Evolutionary conservation across 2,113 vertebrate genomes (phyloP).

Genomic region (Oriolus oriolus): DNA sequence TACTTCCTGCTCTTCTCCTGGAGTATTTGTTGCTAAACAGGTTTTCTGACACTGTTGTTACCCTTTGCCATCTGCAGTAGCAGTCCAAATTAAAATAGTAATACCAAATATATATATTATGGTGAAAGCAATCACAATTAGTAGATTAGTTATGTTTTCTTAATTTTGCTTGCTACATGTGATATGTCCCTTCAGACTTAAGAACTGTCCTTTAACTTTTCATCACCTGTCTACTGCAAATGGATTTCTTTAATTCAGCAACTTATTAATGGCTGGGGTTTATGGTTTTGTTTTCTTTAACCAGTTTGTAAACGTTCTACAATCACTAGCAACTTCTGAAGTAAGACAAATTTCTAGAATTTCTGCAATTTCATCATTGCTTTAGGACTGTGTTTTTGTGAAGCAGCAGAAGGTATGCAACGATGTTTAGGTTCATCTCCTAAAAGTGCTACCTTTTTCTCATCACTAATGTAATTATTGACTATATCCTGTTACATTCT

Average conservation of each 20-base stretch:
- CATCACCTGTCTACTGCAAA: background rate
- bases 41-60: background rate
- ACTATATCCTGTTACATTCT: background rate
- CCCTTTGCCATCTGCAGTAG: background rate
- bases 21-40: background rate
- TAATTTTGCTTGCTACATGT: background rate
- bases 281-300: background rate
- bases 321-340: background rate
- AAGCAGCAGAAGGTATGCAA: background rate
- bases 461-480: background rate
- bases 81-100: background rate
- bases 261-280: background rate
- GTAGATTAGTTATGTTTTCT: background rate
- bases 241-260: background rate
- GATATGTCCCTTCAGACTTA: background rate
- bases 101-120: background rate
- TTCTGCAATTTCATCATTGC: background rate
- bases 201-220: background rate
- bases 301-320: background rate
- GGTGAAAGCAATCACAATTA: background rate
- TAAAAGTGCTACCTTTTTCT: background rate
- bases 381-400: background rate
- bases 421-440: background rate
- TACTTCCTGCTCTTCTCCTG: background rate
- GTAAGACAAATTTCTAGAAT: background rate